Conservation (phyloP, 2,888 invertebrate genomes). For the Trachelus stipa region DNA sequence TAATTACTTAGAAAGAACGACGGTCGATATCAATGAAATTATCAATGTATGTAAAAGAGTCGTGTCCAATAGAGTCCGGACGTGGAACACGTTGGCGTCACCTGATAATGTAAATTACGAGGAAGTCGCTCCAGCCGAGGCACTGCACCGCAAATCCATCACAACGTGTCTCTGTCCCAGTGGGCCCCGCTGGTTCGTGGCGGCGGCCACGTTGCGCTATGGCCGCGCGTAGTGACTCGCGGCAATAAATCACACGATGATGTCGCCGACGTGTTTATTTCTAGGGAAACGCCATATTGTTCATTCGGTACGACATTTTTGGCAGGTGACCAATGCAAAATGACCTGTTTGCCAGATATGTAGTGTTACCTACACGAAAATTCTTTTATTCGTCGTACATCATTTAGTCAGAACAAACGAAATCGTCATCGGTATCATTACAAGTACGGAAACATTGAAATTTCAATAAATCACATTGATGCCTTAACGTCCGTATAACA, state of each 20-base stretch:
- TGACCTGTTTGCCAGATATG: slow-evolving; percentile 14
- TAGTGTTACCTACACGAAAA: slow-evolving; percentile 1
- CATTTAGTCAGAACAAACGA: slow-evolving; percentile 25
- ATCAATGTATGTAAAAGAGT: too few relatives aligned
- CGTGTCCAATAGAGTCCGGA: too few relatives aligned
- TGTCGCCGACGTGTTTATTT: slow-evolving; percentile 27
- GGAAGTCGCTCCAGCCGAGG: too few relatives aligned
- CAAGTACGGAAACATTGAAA: too few relatives aligned
- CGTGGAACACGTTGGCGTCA: too few relatives aligned
- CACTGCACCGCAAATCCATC: too few relatives aligned
- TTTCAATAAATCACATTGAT: too few relatives aligned
- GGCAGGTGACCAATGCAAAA: slow-evolving; percentile 24
- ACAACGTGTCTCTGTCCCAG: background rate
- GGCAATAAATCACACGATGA: slow-evolving; percentile 24
- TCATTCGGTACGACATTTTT: slow-evolving; percentile 28
- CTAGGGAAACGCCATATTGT: slow-evolving; percentile 29
- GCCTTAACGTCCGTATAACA: too few relatives aligned
- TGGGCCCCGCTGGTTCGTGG: background rate
- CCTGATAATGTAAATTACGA: too few relatives aligned
- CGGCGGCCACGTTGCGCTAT: background rate
- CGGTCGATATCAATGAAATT: too few relatives aligned
- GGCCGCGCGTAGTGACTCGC: background rate
- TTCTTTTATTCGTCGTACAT: slow-evolving; percentile 48
- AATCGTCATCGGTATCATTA: too few relatives aligned
- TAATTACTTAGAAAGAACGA: too few relatives aligned